Conservation (phyloP, 2,797 vertebrate species). For the Cyclura pinguis region DNA sequence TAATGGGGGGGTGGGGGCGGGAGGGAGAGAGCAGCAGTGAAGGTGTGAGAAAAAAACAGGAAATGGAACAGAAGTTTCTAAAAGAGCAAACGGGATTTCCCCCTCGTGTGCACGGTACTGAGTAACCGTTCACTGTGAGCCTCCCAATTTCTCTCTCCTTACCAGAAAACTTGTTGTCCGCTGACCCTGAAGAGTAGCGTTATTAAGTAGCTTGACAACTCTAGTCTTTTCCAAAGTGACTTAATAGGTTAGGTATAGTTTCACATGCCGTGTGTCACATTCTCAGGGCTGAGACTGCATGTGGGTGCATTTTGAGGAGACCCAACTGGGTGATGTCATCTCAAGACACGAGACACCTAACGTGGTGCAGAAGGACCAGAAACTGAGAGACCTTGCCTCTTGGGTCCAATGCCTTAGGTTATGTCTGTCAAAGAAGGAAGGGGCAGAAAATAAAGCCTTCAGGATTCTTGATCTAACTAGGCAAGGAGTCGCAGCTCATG, state of each 20-base stretch:
- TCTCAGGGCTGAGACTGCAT: background rate
- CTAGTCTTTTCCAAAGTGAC: background rate
- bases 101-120: background rate
- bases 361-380: no score
- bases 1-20: background rate
- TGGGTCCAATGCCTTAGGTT: no score
- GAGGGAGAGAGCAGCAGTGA: background rate
- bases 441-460: background rate
- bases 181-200: background rate
- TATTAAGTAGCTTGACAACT: background rate
- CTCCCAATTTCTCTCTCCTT: fast-evolving
- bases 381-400: background rate
- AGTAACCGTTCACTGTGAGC: background rate
- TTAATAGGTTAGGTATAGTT: background rate
- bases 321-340: background rate
- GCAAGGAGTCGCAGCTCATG: no score
- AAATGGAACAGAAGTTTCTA: background rate
- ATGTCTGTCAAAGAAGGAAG: background rate
- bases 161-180: background rate
- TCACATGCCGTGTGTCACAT: background rate
- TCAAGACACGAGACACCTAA: background rate
- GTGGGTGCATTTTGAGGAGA: background rate
- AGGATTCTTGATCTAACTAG: background rate
- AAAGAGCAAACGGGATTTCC: constrained; percentile 32
- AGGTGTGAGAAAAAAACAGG: background rate